Evolutionary conservation across 2,113 vertebrate species (phyloP).

Genomic region (Helogale parvula): DNA sequence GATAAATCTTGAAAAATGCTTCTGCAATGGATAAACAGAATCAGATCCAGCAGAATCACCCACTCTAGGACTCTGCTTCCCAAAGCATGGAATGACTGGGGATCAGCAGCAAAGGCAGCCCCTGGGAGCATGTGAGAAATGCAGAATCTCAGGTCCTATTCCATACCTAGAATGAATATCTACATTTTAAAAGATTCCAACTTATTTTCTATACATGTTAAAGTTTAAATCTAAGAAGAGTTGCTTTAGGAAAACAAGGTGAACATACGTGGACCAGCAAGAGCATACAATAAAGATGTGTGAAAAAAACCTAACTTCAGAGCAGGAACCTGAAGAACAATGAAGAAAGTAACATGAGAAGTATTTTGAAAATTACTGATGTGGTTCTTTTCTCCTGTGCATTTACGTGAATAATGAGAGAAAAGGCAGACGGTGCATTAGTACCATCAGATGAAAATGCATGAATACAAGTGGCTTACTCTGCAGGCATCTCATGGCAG

Average conservation of each 20-base stretch:
- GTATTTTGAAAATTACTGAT: not conserved
- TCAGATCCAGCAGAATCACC: not conserved
- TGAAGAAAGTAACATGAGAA: not conserved
- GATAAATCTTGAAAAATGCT: not conserved
- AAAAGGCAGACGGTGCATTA: not conserved
- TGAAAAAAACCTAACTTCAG: not conserved
- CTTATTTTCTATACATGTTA: not conserved
- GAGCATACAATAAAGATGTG: not conserved
- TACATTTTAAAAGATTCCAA: not conserved
- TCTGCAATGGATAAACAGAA: not conserved
- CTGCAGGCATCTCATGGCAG: not conserved
- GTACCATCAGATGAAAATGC: not conserved
- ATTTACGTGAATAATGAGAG: not conserved
- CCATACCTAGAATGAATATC: not conserved
- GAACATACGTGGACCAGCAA: not conserved
- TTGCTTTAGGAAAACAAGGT: not conserved
- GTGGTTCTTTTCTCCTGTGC: not conserved
- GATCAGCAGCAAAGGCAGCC: not conserved
- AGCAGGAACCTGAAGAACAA: not conserved
- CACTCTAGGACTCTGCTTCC: not conserved
- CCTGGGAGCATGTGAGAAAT: not conserved
- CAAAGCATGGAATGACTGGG: not conserved
- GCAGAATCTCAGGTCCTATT: not conserved
- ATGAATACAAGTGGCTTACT: not conserved
- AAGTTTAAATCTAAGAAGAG: not conserved